Conservation (phyloP, 2,113 vertebrate species). For the Emydocephalus ijimae region DNA sequence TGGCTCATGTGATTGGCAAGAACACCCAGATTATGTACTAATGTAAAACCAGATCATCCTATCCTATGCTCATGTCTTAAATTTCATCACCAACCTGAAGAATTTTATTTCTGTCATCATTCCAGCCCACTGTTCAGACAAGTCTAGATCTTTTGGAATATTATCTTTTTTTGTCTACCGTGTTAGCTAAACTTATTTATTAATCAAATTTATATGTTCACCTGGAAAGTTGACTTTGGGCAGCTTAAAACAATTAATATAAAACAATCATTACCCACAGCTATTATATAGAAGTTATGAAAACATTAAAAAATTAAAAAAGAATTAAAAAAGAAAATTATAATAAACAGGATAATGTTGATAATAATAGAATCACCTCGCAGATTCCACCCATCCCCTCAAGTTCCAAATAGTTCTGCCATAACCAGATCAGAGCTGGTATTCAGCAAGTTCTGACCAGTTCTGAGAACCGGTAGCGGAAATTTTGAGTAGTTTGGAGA, state of each 20-base stretch:
- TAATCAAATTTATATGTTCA: no score
- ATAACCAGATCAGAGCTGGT: not conserved
- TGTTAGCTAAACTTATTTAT: not conserved
- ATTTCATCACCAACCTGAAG: not conserved
- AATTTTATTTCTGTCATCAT: not conserved
- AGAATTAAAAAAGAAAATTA: no score
- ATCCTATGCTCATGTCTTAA: not conserved
- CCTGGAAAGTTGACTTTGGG: not conserved
- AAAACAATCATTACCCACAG: not conserved
- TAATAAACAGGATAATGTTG: not conserved
- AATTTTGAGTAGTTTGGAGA: no score
- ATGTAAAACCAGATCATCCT: not conserved
- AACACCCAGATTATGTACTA: not conserved
- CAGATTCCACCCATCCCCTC: not conserved
- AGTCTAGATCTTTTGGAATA: not conserved
- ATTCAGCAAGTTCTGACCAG: no score
- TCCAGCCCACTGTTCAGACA: not conserved
- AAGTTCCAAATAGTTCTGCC: not conserved
- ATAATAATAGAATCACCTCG: not conserved
- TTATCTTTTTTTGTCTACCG: not conserved
- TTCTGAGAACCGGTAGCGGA: no score
- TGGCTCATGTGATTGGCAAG: not conserved
- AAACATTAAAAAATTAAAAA: not conserved
- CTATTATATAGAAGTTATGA: not conserved
- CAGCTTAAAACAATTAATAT: not conserved